A percentile compares a stretch with the other conserved stretches of the same genome.
Conservation (phyloP, 1,140 invertebrate species). For the Zeugodacus cucurbitae region DNA sequence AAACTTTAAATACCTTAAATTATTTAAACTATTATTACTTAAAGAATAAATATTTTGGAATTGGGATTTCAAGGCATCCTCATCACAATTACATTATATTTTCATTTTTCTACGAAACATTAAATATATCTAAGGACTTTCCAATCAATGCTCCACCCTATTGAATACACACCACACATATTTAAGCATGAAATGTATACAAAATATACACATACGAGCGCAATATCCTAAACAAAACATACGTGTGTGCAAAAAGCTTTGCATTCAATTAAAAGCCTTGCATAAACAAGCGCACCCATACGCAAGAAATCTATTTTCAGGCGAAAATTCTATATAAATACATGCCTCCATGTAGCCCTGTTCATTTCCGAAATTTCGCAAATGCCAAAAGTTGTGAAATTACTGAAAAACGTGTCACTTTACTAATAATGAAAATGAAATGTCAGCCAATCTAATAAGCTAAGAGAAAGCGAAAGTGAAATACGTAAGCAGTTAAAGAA, state of each 20-base stretch:
- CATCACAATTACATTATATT: too few relatives aligned
- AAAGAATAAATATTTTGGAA: too few relatives aligned
- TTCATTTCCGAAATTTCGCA: neutral
- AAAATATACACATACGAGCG: too few relatives aligned
- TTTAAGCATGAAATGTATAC: too few relatives aligned
- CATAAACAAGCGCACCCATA: neutral
- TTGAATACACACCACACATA: too few relatives aligned
- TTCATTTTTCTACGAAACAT: too few relatives aligned
- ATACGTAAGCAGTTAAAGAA: constrained; percentile 59
- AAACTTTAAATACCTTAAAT: too few relatives aligned
- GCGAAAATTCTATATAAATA: neutral
- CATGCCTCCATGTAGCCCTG: neutral
- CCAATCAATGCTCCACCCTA: too few relatives aligned
- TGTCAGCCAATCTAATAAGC: neutral
- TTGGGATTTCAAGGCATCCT: too few relatives aligned
- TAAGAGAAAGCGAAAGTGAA: constrained; percentile 31
- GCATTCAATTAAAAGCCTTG: neutral
- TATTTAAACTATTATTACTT: too few relatives aligned
- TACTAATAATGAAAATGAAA: constrained; percentile 14
- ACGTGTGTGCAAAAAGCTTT: neutral
- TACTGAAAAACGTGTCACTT: neutral
- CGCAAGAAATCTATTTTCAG: neutral
- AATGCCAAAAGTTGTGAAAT: constrained; percentile 11
- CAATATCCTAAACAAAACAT: too few relatives aligned
- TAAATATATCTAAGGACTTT: too few relatives aligned